Base-by-base conservation (phyloP, 1,140 invertebrate species). In the Ips typographus region DNA sequence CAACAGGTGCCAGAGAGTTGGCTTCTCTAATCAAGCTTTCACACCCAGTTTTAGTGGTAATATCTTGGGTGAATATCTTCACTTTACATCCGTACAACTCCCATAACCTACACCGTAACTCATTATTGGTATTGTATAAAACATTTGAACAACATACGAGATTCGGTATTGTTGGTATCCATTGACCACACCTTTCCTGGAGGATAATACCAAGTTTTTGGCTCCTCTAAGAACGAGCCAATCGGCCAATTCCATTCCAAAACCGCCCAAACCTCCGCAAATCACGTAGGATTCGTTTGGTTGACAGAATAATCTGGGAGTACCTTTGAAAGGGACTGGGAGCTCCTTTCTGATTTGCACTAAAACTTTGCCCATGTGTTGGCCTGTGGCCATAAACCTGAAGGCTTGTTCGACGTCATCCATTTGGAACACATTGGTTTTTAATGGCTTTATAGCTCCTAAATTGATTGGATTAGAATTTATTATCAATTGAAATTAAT, bases 191-290 rank as follows among this genome's bases (percentile, higher is more conserved):
- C 93, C 93, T 62, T 85, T 85, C 71, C 94, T 85, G 2, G 93
- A 94, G 1, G 89, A 93, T 0, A 98, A 82, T 1, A 96, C 82
- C 1, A 98, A 72, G 74, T 90, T 91, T 68, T 82, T 87, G 4
- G 89, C 92, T 1, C 94, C 94, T 76, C 93, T 83, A 40, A 90
- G 77, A n/a, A 94, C 85, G 66, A 97, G 82, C 94, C 94, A 97
- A 76, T 95, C 89, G 3, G 88, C 87, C 51, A 98, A 77, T 79
- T 98, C 95, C 7, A 98, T 82, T 42, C 94, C 94, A 79, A 98
- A 95, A 1, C 94, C 93, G 40, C 93, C 94, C 0, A 96, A 82
- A 68, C 94, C 95, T 49, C 94, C 88, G 2, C 85, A 81, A 1
- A 90, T 83, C 0, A 89, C 75, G 72, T 87, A 89, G 3, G 64